Percentiles rank a stretch among this genome's conserved stretches.
Conservation (phyloP, 2,888 invertebrate species). For the Melangyna quadrimaculata region DNA sequence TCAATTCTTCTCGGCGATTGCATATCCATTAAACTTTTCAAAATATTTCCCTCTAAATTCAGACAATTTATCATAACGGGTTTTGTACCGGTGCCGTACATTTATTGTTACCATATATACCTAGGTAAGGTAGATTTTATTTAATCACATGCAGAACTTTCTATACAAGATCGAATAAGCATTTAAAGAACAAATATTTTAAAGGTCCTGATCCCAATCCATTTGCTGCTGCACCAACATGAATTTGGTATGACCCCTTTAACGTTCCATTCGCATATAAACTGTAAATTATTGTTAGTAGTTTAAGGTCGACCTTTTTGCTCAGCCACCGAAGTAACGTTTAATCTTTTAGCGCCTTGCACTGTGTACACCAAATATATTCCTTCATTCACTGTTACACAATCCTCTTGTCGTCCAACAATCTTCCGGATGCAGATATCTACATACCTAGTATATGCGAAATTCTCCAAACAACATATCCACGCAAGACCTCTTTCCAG, state of each 20-base stretch:
- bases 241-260: constrained; percentile 39
- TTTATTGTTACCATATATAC: no score
- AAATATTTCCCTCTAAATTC: no score
- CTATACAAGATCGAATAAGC: neutral
- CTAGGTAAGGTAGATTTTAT: no score
- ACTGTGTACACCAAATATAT: neutral
- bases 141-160: neutral
- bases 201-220: constrained; percentile 35
- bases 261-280: constrained; percentile 34
- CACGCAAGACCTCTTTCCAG: constrained; percentile 34
- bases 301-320: constrained; percentile 49
- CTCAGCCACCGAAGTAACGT: constrained; percentile 39
- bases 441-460: neutral
- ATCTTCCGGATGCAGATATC: constrained; percentile 52
- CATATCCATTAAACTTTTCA: no score
- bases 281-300: constrained; percentile 51
- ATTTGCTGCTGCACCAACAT: constrained; percentile 21
- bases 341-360: constrained; percentile 38
- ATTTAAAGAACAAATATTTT: constrained; percentile 3
- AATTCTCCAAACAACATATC: constrained; percentile 33
- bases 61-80: no score
- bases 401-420: constrained; percentile 40
- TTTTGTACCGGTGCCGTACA: no score
- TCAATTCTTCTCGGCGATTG: no score
- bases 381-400: constrained; percentile 50